Percentiles rank a stretch among this genome's conserved stretches.
phyloP scores from a whole-genome alignment of 2,797 vertebrate species.

The Labeo calbasu region DNA sequence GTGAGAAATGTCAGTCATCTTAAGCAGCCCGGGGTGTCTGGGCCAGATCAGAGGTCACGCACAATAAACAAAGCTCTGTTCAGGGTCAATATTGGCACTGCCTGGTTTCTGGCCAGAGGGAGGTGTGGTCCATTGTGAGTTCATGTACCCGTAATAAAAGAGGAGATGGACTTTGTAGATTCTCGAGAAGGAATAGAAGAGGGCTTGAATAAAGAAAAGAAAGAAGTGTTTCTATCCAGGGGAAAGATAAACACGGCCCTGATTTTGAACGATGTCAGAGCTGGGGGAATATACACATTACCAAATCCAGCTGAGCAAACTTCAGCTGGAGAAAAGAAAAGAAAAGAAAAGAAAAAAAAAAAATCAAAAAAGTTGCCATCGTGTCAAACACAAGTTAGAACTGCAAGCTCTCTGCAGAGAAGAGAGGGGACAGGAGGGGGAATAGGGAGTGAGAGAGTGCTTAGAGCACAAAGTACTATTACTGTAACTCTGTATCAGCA shows the following conservation, averaged over 20 bases:
- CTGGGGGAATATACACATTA: constrained; percentile 50
- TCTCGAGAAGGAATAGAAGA: constrained; percentile 42
- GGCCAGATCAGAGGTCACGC: constrained; percentile 65
- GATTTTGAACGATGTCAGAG: constrained; percentile 53
- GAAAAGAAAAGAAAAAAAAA: constrained; percentile 7
- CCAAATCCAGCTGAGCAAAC: constrained; percentile 60
- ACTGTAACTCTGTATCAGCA: constrained; percentile 22
- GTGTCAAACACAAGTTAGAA: constrained; percentile 58
- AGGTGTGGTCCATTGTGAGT: constrained; percentile 47
- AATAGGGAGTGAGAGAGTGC: background rate
- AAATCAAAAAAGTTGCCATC: constrained; percentile 29
- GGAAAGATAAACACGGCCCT: constrained; percentile 54
- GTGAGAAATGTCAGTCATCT: constrained; percentile 26
- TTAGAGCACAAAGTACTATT: constrained; percentile 3
- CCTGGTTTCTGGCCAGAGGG: constrained; percentile 64
- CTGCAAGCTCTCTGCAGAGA: constrained; percentile 50
- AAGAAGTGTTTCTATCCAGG: constrained; percentile 34
- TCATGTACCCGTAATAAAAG: constrained; percentile 22
- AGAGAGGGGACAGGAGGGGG: background rate
- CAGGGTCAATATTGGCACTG: constrained; percentile 72
- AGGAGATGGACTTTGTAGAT: constrained; percentile 51
- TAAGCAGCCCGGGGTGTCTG: background rate
- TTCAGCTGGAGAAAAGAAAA: constrained; percentile 24
- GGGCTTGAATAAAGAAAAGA: constrained; percentile 30
- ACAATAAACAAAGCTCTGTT: constrained; percentile 57